Evolutionary conservation across 2,888 invertebrate genomes (phyloP), one percentile per base, ranked within the genome.

Genomic region (Cantharis rustica): DNA sequence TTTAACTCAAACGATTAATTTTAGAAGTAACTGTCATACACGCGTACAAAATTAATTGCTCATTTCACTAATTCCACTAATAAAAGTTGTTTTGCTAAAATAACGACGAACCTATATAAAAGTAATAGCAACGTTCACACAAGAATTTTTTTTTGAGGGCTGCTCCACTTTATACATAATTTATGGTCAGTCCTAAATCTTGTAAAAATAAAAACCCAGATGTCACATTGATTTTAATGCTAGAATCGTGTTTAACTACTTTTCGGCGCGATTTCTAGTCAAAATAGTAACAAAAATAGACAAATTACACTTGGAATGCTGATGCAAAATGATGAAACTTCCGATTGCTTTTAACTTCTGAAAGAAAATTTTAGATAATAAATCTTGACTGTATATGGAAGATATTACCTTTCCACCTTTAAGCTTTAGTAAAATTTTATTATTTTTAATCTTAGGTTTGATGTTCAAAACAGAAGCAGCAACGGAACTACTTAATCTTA

Each of bases 181-280:
- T 77, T 77, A 77, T 75, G 77, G 77, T 75, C 74, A 70, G 62
- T 31, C 68, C 73, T 64, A 31, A 69, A 70, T 70, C 74, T 31
- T 31, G 23, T 68, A 20, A 64, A 69, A 63, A 71, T 75, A 74
- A 74, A 76, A 76, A 73, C 73, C 79, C 80, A 80, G 80, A 80
- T 80, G 80, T 80, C 79, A 75, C 75, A 47, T 31, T 64, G 26
- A 62, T 23, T 63, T 77, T 80, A 80, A 80, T 80, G 80, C 80
- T 77, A 26, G 75, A 79, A 79, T 80, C 80, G 79, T 80, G 80
- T 80, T 79, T 79, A 77, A 75, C 71, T 72, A 73, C 71, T 75
- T 75, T 70, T 73, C 73, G 69, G 16, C 69, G 63, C 20, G 61
- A 23, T 61, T 66, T 71, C 68, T 74, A 77, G 77, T 77, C 77